A percentile compares a stretch with the other conserved stretches of the same genome.
Evolutionary conservation across 2,797 vertebrate genomes (phyloP).

Genomic region (Chelonia mydas): DNA sequence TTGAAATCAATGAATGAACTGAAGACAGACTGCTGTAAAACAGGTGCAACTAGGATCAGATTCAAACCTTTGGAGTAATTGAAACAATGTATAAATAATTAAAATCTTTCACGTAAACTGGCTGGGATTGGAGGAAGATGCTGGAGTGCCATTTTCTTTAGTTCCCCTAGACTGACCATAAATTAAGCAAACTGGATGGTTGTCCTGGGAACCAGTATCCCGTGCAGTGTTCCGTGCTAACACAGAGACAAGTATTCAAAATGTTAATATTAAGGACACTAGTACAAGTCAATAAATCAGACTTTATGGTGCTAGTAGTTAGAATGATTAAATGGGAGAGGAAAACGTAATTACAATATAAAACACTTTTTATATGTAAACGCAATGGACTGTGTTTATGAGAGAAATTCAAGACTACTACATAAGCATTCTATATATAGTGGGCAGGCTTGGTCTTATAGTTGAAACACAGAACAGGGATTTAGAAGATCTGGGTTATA

Average conservation of each 20-base stretch:
- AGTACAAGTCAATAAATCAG: neutral
- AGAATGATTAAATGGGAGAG: conserved; percentile 7
- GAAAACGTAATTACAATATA: neutral
- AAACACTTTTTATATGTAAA: neutral
- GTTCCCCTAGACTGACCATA: neutral
- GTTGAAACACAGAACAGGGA: neutral
- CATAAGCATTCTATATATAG: neutral
- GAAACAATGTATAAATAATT: conserved; percentile 10
- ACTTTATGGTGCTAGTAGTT: neutral
- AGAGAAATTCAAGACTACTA: neutral
- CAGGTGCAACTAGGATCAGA: conserved; percentile 23
- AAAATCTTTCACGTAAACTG: neutral
- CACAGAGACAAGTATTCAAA: neutral
- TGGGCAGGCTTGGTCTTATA: neutral
- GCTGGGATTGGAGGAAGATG: neutral
- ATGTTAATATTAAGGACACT: neutral
- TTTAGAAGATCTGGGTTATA: neutral
- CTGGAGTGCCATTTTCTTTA: neutral
- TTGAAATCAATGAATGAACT: neutral
- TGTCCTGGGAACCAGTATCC: neutral
- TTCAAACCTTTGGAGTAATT: neutral
- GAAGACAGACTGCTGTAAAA: neutral
- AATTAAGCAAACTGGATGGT: neutral
- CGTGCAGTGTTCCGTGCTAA: neutral
- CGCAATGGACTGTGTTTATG: neutral